Base-by-base conservation (phyloP, 2,888 invertebrate species). In the Patella pellucida region DNA sequence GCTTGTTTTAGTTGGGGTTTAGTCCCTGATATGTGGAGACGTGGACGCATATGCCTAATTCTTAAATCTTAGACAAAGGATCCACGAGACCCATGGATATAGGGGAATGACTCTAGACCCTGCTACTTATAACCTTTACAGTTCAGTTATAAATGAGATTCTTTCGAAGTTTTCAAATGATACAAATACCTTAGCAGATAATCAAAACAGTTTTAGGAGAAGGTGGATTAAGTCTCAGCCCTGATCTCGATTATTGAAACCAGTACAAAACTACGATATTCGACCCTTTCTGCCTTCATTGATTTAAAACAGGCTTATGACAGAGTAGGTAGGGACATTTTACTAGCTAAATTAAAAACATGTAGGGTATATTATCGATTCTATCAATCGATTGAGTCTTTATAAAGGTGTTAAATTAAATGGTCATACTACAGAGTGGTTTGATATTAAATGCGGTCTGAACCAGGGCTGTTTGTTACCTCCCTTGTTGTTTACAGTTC, bases 141-240 rank as follows among this genome's bases (percentile, higher is more conserved):
- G 78, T 73, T 51, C 69, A 56, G 70, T 80, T 14, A 70, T 80
- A 70, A 80, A 78, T 71, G 52, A 70, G 7, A 19, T 78, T 31
- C 41, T 80, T 19, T 27, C n/a, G 31, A 72, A 62, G 41, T 76
- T 70, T 73, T 52, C 54, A 9, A 76, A 77, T 16, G 50, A 31
- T n/a, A 71, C 75, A n/a, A 41, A 73, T 54, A 69, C 72, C 19
- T 23, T 76, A 14, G 69, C 16, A 15, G 78, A 78, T 74, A 75
- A 78, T 51, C 77, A 77, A 51, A 78, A 77, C 52, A 74, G 77
- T 54, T 80, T 80, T 68, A 68, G 76, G 23, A 79, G 73, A 70
- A 62, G 67, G 9, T 76, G 41, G 78, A 78, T 51, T 76, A 78
- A 19, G 51, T 78, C 14, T 73, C 52, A 41, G 54, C 72, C n/a